Evolutionary conservation across 2,113 vertebrate genomes (phyloP).

Genomic region (Lucifuga dentata): DNA sequence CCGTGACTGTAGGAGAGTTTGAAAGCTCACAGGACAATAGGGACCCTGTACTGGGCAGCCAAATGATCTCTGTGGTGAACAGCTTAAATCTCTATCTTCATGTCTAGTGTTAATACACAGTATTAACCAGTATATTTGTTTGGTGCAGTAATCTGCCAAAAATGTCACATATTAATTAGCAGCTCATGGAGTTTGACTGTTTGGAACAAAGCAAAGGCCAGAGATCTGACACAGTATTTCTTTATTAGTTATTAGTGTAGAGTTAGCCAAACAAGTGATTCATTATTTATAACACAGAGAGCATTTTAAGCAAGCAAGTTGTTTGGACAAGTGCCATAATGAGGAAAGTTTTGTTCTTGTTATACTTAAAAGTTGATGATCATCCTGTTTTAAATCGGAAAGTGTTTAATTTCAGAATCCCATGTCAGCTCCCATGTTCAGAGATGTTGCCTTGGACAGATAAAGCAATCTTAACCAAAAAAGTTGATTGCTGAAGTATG

Average conservation of each 20-base stretch:
- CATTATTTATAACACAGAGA: constrained; percentile 19
- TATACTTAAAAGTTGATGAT: not conserved
- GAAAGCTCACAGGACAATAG: constrained; percentile 28
- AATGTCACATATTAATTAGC: not conserved
- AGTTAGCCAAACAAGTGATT: constrained; percentile 36
- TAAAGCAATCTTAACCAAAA: not conserved
- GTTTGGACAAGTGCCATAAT: constrained; percentile 46
- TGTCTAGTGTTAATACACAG: constrained; percentile 24
- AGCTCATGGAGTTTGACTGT: not conserved
- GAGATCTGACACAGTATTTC: constrained; percentile 23
- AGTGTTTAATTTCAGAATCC: constrained; percentile 1
- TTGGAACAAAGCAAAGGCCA: constrained; percentile 9
- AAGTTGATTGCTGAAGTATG: no score
- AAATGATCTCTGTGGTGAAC: constrained; percentile 35
- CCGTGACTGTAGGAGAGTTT: constrained; percentile 37
- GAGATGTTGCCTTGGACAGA: not conserved
- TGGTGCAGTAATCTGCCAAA: constrained; percentile 20
- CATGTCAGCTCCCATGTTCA: constrained; percentile 4
- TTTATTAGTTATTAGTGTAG: constrained; percentile 12
- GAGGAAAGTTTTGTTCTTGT: constrained; percentile 32
- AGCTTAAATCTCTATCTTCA: constrained; percentile 21
- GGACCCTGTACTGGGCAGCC: constrained; percentile 12
- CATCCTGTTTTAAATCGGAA: not conserved
- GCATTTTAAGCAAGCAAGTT: constrained; percentile 41
- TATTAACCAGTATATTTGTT: constrained; percentile 8